phyloP scores from a whole-genome alignment of 2,797 vertebrate species.

The Gymnopithys bicolor region DNA sequence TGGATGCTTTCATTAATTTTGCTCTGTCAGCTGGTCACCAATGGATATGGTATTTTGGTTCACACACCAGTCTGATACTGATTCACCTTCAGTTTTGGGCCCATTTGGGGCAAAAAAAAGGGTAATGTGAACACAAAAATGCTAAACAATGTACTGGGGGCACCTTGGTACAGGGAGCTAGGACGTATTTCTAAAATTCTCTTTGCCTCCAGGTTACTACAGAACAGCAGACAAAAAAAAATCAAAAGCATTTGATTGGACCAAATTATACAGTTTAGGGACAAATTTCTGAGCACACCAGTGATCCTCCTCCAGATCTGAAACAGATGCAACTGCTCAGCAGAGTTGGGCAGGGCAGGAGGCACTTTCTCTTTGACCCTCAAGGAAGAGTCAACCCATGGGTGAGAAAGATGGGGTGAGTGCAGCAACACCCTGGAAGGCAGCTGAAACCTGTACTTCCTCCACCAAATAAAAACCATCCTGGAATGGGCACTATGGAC shows the following conservation, averaged over 20 bases:
- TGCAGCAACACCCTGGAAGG: neutral
- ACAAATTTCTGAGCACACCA: neutral
- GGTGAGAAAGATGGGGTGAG: rapidly evolving
- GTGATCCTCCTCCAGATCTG: neutral
- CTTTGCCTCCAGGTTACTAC: neutral
- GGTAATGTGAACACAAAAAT: neutral
- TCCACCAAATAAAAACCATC: neutral
- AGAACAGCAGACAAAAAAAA: neutral
- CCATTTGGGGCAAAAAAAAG: neutral
- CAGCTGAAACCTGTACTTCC: neutral
- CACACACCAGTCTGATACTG: neutral
- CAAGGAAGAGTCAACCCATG: neutral
- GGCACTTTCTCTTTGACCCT: neutral
- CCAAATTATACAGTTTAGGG: neutral
- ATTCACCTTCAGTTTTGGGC: neutral
- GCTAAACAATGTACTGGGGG: rapidly evolving
- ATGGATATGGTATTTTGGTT: neutral
- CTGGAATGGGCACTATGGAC: neutral
- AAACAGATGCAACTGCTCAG: neutral
- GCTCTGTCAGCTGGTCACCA: neutral
- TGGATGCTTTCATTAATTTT: neutral
- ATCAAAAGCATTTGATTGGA: neutral
- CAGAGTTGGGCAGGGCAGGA: neutral
- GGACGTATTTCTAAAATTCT: neutral
- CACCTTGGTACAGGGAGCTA: neutral